phyloP scores from a whole-genome alignment of 2,113 vertebrate genomes.

The Bombycilla garrulus region DNA sequence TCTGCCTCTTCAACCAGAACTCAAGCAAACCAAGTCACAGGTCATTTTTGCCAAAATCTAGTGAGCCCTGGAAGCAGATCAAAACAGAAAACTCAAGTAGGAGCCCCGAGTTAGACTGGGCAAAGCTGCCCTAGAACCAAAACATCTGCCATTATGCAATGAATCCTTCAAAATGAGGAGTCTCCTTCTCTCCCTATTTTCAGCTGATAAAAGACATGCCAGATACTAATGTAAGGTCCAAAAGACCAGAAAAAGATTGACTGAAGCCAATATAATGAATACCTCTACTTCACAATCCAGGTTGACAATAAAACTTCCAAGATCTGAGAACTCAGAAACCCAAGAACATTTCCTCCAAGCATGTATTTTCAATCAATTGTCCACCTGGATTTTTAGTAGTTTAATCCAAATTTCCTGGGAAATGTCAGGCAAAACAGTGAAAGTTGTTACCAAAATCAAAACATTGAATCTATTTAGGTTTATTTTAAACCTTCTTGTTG shows the following conservation, averaged over 20 bases:
- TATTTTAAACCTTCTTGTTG: not conserved
- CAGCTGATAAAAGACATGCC: not conserved
- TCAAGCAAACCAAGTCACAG: not conserved
- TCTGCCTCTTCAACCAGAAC: not conserved
- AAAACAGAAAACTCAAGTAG: not conserved
- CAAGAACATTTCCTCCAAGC: not conserved
- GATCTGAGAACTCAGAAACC: not conserved
- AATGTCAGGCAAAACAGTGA: not conserved
- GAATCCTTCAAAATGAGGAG: not conserved
- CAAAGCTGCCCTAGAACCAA: not conserved
- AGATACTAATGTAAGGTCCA: not conserved
- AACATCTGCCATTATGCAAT: not conserved
- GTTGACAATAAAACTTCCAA: not conserved
- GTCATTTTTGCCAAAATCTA: not conserved
- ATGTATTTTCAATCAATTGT: not conserved
- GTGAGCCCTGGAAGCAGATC: not conserved
- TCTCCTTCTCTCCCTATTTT: not conserved
- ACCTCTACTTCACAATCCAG: not conserved
- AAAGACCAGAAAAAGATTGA: not conserved
- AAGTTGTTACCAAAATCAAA: not conserved
- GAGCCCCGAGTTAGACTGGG: rapidly evolving
- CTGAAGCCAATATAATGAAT: not conserved
- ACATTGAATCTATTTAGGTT: not conserved
- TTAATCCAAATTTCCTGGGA: not conserved
- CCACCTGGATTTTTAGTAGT: not conserved